phyloP scores from a whole-genome alignment of 2,113 vertebrate genomes.

The Nasalis larvatus region DNA sequence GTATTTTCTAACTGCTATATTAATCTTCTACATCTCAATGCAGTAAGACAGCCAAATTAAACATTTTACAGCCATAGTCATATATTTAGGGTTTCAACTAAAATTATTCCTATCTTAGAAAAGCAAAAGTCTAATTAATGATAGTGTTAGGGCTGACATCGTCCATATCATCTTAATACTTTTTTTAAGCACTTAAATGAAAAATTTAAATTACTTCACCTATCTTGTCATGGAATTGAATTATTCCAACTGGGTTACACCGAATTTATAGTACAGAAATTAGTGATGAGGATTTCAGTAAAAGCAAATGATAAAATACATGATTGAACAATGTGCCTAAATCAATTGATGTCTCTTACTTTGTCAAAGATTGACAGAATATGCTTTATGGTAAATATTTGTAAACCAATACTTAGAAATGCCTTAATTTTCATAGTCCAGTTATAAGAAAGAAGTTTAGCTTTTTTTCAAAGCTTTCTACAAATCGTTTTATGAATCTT shows the following conservation, averaged over 20 bases:
- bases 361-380: background rate
- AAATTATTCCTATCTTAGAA: constrained; percentile 48
- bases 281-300: background rate
- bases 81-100: constrained; percentile 52
- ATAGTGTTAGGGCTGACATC: constrained; percentile 26
- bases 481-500: background rate
- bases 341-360: background rate
- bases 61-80: constrained; percentile 64
- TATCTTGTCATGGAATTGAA: background rate
- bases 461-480: background rate
- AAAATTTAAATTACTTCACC: background rate
- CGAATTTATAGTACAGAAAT: constrained; percentile 18
- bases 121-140: constrained; percentile 61
- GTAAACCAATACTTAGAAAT: background rate
- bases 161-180: background rate
- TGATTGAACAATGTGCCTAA: background rate
- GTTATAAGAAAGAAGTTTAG: background rate
- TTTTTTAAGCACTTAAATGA: constrained; percentile 10
- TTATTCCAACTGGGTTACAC: background rate
- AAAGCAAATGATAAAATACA: constrained; percentile 30
- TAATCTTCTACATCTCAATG: constrained; percentile 56
- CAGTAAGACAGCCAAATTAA: constrained; percentile 74
- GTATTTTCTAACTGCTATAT: constrained; percentile 72
- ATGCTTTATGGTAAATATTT: background rate
- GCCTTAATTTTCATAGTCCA: background rate